Evolutionary conservation across 2,797 vertebrate species (phyloP).

Genomic region (Sebastes matsubarae): DNA sequence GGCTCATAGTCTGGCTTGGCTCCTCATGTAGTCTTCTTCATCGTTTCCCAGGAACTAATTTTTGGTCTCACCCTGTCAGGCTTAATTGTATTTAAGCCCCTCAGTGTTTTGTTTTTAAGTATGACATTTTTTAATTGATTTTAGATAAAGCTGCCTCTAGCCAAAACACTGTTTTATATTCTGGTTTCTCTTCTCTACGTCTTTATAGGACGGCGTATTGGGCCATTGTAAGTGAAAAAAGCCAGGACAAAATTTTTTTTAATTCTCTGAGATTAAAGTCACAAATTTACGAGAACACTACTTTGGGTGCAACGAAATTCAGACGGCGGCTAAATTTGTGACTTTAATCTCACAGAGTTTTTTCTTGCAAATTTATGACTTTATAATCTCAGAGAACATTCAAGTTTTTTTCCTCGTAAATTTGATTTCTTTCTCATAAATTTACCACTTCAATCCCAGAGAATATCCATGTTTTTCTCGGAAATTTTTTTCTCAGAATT

Average conservation of each 20-base stretch:
- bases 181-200: constrained; percentile 12
- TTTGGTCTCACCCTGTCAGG: constrained; percentile 58
- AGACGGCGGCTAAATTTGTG: no score
- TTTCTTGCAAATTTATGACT: neutral
- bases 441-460: no score
- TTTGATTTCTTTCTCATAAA: neutral
- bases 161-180: constrained; percentile 48
- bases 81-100: constrained; percentile 64
- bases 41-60: constrained; percentile 52
- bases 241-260: no score
- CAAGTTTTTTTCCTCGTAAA: neutral
- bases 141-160: constrained; percentile 54
- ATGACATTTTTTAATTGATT: constrained; percentile 63
- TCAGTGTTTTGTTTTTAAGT: constrained; percentile 56
- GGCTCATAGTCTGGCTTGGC: constrained; percentile 41
- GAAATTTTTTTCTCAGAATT: no score
- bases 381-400: neutral
- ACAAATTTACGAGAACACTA: no score
- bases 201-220: neutral
- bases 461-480: no score
- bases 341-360: neutral
- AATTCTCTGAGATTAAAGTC: no score
- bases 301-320: no score
- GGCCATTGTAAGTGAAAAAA: neutral
- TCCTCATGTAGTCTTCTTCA: constrained; percentile 14